Percentiles rank a stretch among this genome's conserved stretches.
Evolutionary conservation across 2,113 vertebrate genomes (phyloP).

Genomic region (Arvicanthis niloticus): DNA sequence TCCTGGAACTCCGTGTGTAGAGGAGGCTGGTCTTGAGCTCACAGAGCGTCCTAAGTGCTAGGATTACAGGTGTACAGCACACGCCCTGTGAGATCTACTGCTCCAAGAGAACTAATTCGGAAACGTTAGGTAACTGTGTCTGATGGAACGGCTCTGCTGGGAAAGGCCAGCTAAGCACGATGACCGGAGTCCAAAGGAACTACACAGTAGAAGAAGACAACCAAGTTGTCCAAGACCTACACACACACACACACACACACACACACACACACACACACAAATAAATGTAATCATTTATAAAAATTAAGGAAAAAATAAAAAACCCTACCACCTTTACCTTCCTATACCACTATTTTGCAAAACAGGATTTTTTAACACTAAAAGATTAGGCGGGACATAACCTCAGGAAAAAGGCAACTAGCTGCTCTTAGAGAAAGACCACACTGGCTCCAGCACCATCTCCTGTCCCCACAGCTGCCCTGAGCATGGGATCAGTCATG

Average conservation of each 20-base stretch:
- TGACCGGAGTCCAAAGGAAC: background rate
- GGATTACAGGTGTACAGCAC: background rate
- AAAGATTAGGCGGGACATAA: background rate
- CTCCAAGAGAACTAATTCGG: background rate
- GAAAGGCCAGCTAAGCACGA: background rate
- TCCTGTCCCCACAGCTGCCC: background rate
- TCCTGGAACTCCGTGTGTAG: background rate
- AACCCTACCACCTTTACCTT: background rate
- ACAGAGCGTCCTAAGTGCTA: background rate
- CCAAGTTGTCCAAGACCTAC: background rate
- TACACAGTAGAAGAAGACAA: too few species aligned
- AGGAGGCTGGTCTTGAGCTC: background rate
- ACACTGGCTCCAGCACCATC: accelerated
- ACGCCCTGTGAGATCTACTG: background rate
- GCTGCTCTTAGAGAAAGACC: background rate
- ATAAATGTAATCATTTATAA: background rate
- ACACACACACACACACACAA: background rate
- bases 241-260: background rate
- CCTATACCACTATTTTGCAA: background rate
- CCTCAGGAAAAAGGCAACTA: background rate
- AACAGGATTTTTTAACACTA: background rate
- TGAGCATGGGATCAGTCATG: background rate
- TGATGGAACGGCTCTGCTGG: background rate
- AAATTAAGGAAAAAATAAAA: background rate
- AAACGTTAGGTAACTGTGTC: background rate